Base-by-base conservation (phyloP, 2,888 invertebrate species). In the Xanthorhoe spadicearia region DNA sequence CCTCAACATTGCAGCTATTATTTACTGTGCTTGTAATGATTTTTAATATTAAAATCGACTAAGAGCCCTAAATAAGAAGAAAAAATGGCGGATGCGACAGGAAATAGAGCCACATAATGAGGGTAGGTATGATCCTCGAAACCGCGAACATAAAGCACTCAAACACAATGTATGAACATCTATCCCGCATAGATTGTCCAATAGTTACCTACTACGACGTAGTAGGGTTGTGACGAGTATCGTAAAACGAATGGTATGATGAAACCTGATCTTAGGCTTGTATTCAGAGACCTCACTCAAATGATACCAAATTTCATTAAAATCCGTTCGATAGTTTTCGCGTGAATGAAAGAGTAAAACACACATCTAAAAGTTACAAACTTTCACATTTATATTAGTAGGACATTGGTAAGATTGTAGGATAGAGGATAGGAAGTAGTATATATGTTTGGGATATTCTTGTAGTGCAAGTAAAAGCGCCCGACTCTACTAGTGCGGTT, bases 401-500 rank as follows among this genome's bases (percentile, higher is more conserved):
- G n/a, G n/a, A n/a, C n/a, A n/a, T n/a, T n/a, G n/a, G n/a, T n/a
- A n/a, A n/a, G n/a, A n/a, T n/a, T n/a, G n/a, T n/a, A n/a, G n/a
- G n/a, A n/a, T n/a, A n/a, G n/a, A n/a, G n/a, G n/a, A n/a, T n/a
- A n/a, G n/a, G n/a, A n/a, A n/a, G n/a, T n/a, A n/a, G n/a, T n/a
- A n/a, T n/a, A n/a, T n/a, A n/a, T n/a, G n/a, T n/a, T n/a, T n/a
- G n/a, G n/a, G n/a, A 7, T 32, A 32, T 7, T 5, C 8, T 1
- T 32, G 7, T 32, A 6, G 32, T 4, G 6, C 32, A 7, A 32
- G 32, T 32, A 32, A 7, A 32, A 8, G 9, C n/a, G n/a, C 38
- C 23, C 51, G 51, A 13, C 60, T 32, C 60, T 61, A 52, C 38
- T 61, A 50, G 52, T 60, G 58, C 56, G 51, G 61, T 58, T 58